Percentiles rank a stretch among this genome's conserved stretches.
phyloP scores from a whole-genome alignment of 2,113 vertebrate species.

The Phalacrocorax brasilianus region DNA sequence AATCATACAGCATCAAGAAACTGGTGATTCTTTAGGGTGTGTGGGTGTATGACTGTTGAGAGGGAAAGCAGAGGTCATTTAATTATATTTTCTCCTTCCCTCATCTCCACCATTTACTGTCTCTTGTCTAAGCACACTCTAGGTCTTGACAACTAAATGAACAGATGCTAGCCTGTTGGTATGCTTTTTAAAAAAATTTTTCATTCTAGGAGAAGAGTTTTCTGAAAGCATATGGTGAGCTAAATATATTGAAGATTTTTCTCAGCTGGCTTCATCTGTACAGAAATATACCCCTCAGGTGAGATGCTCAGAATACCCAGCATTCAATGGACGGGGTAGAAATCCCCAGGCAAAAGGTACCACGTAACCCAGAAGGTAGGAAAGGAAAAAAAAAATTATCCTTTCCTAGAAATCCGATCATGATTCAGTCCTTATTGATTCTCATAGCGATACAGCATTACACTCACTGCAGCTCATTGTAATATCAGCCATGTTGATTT shows the following conservation, averaged over 20 bases:
- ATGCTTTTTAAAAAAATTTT: background rate
- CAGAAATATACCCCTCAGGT: background rate
- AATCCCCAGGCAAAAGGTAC: background rate
- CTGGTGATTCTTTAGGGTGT: background rate
- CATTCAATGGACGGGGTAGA: background rate
- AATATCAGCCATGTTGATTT: background rate
- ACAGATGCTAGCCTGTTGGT: slow-evolving; percentile 5
- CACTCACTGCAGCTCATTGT: background rate
- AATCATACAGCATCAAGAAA: background rate
- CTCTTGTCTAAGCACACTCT: background rate
- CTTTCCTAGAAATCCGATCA: background rate
- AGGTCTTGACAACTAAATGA: slow-evolving; percentile 34
- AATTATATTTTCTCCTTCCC: background rate
- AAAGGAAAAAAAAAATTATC: background rate
- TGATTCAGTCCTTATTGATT: background rate
- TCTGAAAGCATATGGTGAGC: slow-evolving; percentile 19
- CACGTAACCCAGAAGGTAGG: background rate
- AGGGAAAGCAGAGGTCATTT: slow-evolving; percentile 1
- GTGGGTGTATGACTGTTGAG: background rate
- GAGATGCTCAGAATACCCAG: background rate
- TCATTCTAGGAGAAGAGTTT: slow-evolving; percentile 11
- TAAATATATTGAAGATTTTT: slow-evolving; percentile 17
- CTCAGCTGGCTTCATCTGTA: background rate
- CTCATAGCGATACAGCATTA: accelerated
- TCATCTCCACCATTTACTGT: background rate